These are phyloP conservation scores for Beris morrisii DNA, from an alignment of 2,888 invertebrate species.

Conservation along the genomic window DNA sequence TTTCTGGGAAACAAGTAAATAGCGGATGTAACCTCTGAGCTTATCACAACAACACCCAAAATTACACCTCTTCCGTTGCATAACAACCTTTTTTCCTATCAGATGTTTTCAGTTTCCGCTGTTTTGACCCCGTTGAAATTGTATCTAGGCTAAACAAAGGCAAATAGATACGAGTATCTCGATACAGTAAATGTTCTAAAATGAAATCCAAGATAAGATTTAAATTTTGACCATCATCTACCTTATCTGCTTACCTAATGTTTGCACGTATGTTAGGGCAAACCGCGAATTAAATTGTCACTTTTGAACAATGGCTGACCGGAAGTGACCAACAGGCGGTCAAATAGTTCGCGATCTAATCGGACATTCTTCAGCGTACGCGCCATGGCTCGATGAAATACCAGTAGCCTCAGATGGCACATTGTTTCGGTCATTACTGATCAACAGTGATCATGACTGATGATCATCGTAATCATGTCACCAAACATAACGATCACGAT, in stretches of 20 bases:
- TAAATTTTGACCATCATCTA: neutral
- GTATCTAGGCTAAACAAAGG: too few species aligned
- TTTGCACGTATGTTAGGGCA: neutral
- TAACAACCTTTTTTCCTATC: slow-evolving; percentile 31
- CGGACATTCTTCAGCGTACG: slow-evolving; percentile 12
- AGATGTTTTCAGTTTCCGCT: slow-evolving; percentile 28
- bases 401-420: too few species aligned
- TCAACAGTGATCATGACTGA: too few species aligned
- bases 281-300: neutral
- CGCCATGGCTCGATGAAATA: neutral
- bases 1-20: neutral
- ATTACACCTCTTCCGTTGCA: slow-evolving; percentile 35
- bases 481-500: neutral
- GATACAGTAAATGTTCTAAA: neutral
- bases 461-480: slow-evolving; percentile 12
- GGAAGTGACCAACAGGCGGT: neutral
- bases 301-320: neutral
- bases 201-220: neutral
- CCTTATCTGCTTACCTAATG: neutral
- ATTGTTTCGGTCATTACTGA: too few species aligned
- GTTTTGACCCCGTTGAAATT: slow-evolving; percentile 22
- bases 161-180: neutral
- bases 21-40: slow-evolving; percentile 25
- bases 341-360: neutral
- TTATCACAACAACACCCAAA: slow-evolving; percentile 21